A percentile compares a stretch with the other conserved stretches of the same genome.
phyloP scores from a whole-genome alignment of 2,797 vertebrate species.

The Scomberomorus guttatus region DNA sequence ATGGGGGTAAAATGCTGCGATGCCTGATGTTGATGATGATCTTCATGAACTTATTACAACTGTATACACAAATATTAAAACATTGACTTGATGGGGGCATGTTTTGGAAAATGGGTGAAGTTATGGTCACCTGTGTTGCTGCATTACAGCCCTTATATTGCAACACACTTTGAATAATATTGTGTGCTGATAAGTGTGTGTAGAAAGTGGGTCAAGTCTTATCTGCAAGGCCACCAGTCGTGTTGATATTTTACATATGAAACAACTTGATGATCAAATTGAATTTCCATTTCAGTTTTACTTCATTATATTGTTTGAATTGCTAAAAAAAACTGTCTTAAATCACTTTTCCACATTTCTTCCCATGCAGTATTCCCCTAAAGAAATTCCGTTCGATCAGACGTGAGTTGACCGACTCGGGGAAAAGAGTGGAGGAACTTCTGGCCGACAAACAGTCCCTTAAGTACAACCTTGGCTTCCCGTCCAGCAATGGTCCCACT shows the following conservation, averaged over 20 bases:
- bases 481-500: conserved; percentile 80
- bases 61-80: too few relatives aligned
- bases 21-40: too few relatives aligned
- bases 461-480: conserved; percentile 89
- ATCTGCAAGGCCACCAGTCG: neutral
- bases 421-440: conserved; percentile 83
- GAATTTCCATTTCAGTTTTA: neutral
- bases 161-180: neutral
- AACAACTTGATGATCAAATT: neutral
- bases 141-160: neutral
- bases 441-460: conserved; percentile 75
- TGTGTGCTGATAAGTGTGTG: neutral
- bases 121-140: neutral
- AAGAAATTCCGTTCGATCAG: conserved; percentile 93
- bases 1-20: too few relatives aligned
- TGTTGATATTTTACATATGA: neutral
- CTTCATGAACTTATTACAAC: too few relatives aligned
- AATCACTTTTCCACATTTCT: neutral
- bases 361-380: conserved; percentile 89
- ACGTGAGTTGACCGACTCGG: conserved; percentile 86
- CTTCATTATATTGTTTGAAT: neutral
- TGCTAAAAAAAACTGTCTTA: too few relatives aligned
- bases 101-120: neutral
- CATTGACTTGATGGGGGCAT: neutral
- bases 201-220: conserved; percentile 2